These are phyloP conservation scores for Melieria omissa DNA, from an alignment of 2,888 invertebrate species.

Conservation along the genomic window DNA sequence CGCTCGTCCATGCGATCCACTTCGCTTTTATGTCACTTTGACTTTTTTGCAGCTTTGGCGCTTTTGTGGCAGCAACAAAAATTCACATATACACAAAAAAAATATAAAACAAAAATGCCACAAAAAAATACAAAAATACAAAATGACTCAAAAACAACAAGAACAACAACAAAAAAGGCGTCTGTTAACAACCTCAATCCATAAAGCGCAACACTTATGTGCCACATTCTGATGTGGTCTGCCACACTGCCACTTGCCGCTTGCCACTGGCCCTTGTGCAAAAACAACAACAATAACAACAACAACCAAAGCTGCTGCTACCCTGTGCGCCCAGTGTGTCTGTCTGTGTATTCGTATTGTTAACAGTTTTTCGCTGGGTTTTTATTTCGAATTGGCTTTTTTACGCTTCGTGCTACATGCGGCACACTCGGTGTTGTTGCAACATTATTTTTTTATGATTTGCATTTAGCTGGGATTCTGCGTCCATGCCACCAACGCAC, in stretches of 20 bases:
- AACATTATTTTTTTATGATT: constrained; percentile 48
- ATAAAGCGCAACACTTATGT: constrained; percentile 44
- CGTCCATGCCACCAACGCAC: not conserved
- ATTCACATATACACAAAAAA: no score
- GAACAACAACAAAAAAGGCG: not conserved
- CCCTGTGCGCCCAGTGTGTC: constrained; percentile 21
- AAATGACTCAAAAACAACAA: not conserved
- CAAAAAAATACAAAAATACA: constrained; percentile 21
- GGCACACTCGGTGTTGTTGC: constrained; percentile 25
- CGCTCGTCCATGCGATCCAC: constrained; percentile 11
- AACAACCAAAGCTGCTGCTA: not conserved
- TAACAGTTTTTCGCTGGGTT: constrained; percentile 25
- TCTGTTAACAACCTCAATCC: constrained; percentile 44
- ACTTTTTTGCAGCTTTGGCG: constrained; percentile 23
- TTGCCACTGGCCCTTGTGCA: not conserved
- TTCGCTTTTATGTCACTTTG: constrained; percentile 34
- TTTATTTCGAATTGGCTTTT: constrained; percentile 45
- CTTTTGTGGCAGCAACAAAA: not conserved
- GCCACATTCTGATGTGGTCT: constrained; percentile 22
- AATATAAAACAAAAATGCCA: constrained; percentile 5
- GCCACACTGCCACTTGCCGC: not conserved
- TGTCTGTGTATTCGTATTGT: constrained; percentile 36
- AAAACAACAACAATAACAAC: no score
- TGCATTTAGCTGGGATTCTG: constrained; percentile 44
- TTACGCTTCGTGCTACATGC: constrained; percentile 27